These are phyloP conservation scores for Rhynchomys soricoides DNA, from an alignment of 2,113 vertebrate species.

Conservation along the genomic window DNA sequence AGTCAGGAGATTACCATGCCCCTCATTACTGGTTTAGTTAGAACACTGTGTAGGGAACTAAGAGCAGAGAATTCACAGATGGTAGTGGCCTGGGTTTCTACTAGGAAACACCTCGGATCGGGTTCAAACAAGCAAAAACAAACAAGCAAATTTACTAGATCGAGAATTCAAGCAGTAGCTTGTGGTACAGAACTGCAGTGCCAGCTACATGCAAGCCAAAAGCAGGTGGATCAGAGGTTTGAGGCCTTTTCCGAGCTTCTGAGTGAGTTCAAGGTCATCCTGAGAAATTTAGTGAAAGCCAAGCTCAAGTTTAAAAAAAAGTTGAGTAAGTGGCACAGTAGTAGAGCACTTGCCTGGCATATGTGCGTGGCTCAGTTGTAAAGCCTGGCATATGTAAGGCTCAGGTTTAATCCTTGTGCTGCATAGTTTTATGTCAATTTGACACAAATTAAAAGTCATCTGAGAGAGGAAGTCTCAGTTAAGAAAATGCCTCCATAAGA, in stretches of 20 bases:
- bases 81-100: background rate
- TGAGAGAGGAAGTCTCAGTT: background rate
- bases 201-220: background rate
- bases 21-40: background rate
- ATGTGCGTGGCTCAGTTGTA: background rate
- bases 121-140: background rate
- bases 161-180: background rate
- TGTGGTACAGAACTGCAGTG: background rate
- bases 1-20: background rate
- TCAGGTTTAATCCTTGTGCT: background rate
- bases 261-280: background rate
- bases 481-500: background rate
- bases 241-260: background rate
- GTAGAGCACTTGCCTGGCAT: background rate
- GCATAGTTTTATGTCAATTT: background rate
- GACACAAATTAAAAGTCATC: background rate
- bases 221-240: background rate
- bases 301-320: background rate
- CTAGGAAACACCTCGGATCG: background rate
- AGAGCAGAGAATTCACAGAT: rapidly evolving
- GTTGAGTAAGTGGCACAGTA: no score
- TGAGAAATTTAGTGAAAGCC: background rate
- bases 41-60: background rate
- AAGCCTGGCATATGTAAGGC: background rate
- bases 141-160: background rate